Percentiles rank a stretch among this genome's conserved stretches.
These are phyloP conservation scores for Tetragnatha versicolor DNA, from an alignment of 1,140 invertebrate genomes.

Conservation along the genomic window DNA sequence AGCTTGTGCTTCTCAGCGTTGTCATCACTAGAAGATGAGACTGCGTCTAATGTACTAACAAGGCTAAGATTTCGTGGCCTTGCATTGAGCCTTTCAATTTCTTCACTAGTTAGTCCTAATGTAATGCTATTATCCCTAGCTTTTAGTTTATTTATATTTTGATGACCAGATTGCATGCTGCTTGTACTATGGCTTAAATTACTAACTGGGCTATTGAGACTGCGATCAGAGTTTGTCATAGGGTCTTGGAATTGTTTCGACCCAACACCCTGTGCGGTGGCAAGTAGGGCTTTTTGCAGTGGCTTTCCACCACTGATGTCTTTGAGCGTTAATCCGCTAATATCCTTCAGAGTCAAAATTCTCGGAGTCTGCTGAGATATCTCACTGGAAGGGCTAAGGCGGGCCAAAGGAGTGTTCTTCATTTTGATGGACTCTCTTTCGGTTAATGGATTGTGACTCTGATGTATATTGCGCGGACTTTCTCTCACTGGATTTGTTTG, in stretches of 20 bases:
- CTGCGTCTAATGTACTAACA: slow-evolving; percentile 89
- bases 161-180: slow-evolving; percentile 64
- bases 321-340: no score
- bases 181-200: slow-evolving; percentile 81
- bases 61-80: slow-evolving; percentile 81
- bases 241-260: slow-evolving; percentile 61
- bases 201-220: slow-evolving; percentile 86
- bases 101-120: slow-evolving; percentile 86
- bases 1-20: slow-evolving; percentile 60
- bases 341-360: slow-evolving; percentile 90
- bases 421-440: slow-evolving; percentile 65
- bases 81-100: slow-evolving; percentile 88
- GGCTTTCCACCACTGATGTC: no score
- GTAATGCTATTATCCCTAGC: slow-evolving; percentile 51
- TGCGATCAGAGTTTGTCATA: slow-evolving; percentile 85
- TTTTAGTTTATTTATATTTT: slow-evolving; percentile 61
- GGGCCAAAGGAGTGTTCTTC: slow-evolving; percentile 87
- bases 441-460: slow-evolving; percentile 63
- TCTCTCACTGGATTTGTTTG: slow-evolving; percentile 70
- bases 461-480: slow-evolving; percentile 60
- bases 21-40: slow-evolving; percentile 89
- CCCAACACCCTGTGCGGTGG: slow-evolving; percentile 74
- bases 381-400: slow-evolving; percentile 89
- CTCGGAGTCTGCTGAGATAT: slow-evolving; percentile 87
- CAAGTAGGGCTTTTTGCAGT: slow-evolving; percentile 83